These are phyloP conservation scores for Artibeus jamaicensis DNA, from an alignment of 2,797 vertebrate genomes.

Conservation along the genomic window DNA sequence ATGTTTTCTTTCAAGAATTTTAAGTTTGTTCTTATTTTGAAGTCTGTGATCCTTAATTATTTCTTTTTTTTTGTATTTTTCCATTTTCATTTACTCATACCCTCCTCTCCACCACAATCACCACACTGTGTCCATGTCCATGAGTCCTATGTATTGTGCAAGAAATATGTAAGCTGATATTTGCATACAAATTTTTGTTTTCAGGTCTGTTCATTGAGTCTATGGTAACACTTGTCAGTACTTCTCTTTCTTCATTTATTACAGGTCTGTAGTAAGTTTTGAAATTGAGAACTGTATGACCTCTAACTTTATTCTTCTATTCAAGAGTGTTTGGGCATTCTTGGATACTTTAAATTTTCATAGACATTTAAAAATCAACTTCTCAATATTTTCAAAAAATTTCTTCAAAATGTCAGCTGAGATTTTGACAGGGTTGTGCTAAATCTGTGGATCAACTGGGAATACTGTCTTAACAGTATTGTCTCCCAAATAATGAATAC, in stretches of 20 bases:
- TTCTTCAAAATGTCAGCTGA: not conserved
- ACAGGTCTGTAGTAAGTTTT: not conserved
- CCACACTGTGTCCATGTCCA: too few relatives aligned
- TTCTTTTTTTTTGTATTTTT: too few relatives aligned
- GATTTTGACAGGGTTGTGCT: not conserved
- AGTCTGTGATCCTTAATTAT: not conserved
- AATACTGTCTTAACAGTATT: not conserved
- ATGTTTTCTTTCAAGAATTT: not conserved
- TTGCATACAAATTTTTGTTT: not conserved
- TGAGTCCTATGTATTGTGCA: not conserved
- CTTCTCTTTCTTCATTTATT: not conserved
- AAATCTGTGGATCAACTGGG: not conserved
- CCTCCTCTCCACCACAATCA: too few relatives aligned
- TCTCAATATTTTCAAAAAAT: not conserved
- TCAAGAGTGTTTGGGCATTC: not conserved
- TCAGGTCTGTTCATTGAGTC: not conserved
- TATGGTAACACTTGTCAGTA: not conserved
- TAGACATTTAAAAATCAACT: not conserved
- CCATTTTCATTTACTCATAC: too few relatives aligned
- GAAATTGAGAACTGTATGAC: not conserved
- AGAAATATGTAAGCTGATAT: not conserved
- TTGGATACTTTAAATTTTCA: not conserved
- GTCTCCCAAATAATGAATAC: not conserved
- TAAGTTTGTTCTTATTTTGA: not conserved
- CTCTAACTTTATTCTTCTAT: not conserved